Conservation (phyloP, 2,113 vertebrate genomes). For the Proterorhinus semilunaris region DNA sequence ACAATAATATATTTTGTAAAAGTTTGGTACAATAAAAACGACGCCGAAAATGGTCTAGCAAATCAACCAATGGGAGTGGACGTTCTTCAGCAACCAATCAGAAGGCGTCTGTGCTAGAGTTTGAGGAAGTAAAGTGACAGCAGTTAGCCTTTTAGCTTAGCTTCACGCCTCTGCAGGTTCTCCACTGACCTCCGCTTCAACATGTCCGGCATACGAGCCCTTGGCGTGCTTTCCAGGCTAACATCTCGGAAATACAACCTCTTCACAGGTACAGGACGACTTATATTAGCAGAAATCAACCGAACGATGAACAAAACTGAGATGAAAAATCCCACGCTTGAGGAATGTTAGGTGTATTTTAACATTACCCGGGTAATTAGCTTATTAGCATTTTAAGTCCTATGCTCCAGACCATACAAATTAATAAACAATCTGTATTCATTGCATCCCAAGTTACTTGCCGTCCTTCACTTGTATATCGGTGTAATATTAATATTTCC, state of each 20-base stretch:
- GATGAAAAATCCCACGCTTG: background rate
- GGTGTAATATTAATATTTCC: background rate
- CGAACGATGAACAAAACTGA: too few relatives aligned
- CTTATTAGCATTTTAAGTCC: slow-evolving; percentile 16
- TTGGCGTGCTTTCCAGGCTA: slow-evolving; percentile 71
- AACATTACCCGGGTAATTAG: slow-evolving; percentile 24
- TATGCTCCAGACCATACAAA: background rate
- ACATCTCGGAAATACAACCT: slow-evolving; percentile 61
- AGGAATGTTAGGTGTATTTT: background rate
- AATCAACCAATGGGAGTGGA: background rate
- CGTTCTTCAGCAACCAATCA: background rate
- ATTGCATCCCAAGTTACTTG: background rate
- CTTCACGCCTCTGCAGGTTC: slow-evolving; percentile 8
- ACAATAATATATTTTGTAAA: too few relatives aligned
- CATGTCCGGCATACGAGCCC: slow-evolving; percentile 74
- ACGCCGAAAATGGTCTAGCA: background rate
- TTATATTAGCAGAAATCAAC: accelerated
- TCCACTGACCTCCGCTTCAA: slow-evolving; percentile 69
- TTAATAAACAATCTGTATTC: background rate
- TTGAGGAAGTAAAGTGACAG: slow-evolving; percentile 21
- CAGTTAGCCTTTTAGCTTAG: slow-evolving; percentile 10
- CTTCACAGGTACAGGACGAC: slow-evolving; percentile 54
- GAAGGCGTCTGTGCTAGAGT: background rate
- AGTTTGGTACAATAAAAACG: too few relatives aligned
- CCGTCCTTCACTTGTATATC: background rate